Percentiles rank a stretch among this genome's conserved stretches.
Evolutionary conservation across 2,888 invertebrate species (phyloP).

Genomic region (Leucophora obtusa): DNA sequence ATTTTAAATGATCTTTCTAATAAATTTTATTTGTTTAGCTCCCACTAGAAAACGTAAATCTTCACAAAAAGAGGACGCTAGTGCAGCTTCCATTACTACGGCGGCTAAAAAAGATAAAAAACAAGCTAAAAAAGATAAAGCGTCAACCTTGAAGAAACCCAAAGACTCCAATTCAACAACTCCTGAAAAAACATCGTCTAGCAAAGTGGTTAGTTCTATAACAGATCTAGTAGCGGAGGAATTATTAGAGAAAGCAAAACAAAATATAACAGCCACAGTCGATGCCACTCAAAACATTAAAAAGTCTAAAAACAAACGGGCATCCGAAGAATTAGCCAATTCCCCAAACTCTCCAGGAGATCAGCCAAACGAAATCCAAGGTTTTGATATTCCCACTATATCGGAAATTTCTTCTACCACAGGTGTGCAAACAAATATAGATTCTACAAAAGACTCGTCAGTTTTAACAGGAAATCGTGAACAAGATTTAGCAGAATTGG

Average conservation of each 20-base stretch:
- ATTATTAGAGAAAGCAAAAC: conserved; percentile 79
- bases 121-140: conserved; percentile 68
- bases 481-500: conserved; percentile 79
- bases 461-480: conserved; percentile 70
- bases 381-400: conserved; percentile 80
- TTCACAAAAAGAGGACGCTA: conserved; percentile 52
- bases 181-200: conserved; percentile 36
- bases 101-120: conserved; percentile 69
- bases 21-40: conserved; percentile 24
- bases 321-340: conserved; percentile 54
- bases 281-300: conserved; percentile 71
- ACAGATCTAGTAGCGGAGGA: conserved; percentile 84
- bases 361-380: conserved; percentile 76
- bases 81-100: neutral
- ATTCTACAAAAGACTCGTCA: conserved; percentile 3
- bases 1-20: no score
- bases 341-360: conserved; percentile 54
- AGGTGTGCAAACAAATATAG: conserved; percentile 45
- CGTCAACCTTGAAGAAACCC: conserved; percentile 65
- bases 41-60: conserved; percentile 73
- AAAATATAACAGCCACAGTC: conserved; percentile 71
- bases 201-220: conserved; percentile 78
- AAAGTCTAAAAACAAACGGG: conserved; percentile 70
- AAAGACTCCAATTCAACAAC: conserved; percentile 58
- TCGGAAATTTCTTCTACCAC: conserved; percentile 77